Evolutionary conservation across 1,140 invertebrate genomes (phyloP), one percentile per base, ranked within the genome.

Genomic region (Alviniconcha marisindica): DNA sequence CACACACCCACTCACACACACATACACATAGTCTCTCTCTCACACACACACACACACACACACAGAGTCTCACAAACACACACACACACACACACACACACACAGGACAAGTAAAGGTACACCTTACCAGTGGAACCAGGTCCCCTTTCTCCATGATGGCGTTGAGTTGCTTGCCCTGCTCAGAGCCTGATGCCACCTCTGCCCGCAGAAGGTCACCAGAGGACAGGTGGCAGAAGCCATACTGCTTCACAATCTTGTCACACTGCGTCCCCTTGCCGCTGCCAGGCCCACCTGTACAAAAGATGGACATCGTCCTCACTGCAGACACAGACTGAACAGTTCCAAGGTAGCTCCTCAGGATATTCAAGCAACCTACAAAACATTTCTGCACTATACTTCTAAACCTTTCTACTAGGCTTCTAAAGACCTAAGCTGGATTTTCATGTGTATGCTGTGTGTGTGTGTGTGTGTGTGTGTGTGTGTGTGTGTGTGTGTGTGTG

Each of bases 81-180:
- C n/a, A n/a, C 15, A 24, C 14, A n/a, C 56, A 10, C 56, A n/a
- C 56, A 4, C 56, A n/a, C n/a, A 60, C n/a, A 60, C 56, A 60
- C n/a, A 60, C 56, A 14, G 4, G 4, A 24, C 24, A 60, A 28
- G 24, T 60, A 12, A 24, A 12, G 4, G 5, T 4, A 48, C 24
- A 28, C 82, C 87, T 89, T 84, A 94, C 94, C 84, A 95, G 93
- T 0, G 96, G 95, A 1, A 96, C 96, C 92, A 97, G 94, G 91
- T 97, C 97, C 12, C 97, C 97, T n/a, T 95, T 95, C 51, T 95
- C 94, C 84, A 98, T 95, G 15, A 96, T 95, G 38, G 96, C 95
- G 74, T 95, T 93, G 91, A 88, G 95, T 92, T 83, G 94, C 92
- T 63, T 94, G 54, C 92, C 93, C 82, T 91, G 82, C 54, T 89